Conservation (phyloP, 2,888 invertebrate species). For the Carabus problematicus region DNA sequence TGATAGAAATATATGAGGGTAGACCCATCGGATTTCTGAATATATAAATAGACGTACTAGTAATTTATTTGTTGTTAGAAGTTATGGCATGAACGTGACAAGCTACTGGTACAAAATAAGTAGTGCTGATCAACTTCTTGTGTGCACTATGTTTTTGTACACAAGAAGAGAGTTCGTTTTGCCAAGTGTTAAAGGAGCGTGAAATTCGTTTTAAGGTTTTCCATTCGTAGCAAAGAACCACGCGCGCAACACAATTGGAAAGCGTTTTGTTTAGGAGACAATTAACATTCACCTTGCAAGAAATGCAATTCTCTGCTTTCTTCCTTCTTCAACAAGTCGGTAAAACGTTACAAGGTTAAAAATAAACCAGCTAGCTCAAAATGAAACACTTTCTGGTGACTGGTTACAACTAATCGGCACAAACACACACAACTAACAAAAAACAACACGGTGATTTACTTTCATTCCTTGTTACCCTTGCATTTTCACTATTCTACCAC, state of each 20-base stretch:
- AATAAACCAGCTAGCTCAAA: slow-evolving; percentile 16
- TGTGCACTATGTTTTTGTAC: no score
- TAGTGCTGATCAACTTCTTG: no score
- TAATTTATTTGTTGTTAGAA: no score
- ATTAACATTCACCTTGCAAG: slow-evolving; percentile 42
- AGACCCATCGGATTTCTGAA: no score
- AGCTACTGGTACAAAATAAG: no score
- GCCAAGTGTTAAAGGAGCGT: slow-evolving; percentile 13
- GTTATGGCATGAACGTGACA: no score
- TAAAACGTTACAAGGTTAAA: slow-evolving; percentile 39
- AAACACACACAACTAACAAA: neutral
- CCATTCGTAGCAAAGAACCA: slow-evolving; percentile 12
- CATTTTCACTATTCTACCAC: no score
- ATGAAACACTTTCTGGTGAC: slow-evolving; percentile 26
- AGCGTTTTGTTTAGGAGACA: slow-evolving; percentile 35
- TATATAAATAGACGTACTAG: no score
- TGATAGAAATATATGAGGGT: no score
- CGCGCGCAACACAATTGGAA: slow-evolving; percentile 32
- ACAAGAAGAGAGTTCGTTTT: no score
- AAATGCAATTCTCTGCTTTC: slow-evolving; percentile 40
- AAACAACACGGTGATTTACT: slow-evolving; percentile 21
- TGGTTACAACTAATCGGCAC: slow-evolving; percentile 15
- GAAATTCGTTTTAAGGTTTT: slow-evolving; percentile 19
- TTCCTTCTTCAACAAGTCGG: slow-evolving; percentile 23
- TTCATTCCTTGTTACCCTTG: slow-evolving; percentile 26